Evolutionary conservation across 2,797 vertebrate genomes (phyloP).

Genomic region (Lophius americanus): DNA sequence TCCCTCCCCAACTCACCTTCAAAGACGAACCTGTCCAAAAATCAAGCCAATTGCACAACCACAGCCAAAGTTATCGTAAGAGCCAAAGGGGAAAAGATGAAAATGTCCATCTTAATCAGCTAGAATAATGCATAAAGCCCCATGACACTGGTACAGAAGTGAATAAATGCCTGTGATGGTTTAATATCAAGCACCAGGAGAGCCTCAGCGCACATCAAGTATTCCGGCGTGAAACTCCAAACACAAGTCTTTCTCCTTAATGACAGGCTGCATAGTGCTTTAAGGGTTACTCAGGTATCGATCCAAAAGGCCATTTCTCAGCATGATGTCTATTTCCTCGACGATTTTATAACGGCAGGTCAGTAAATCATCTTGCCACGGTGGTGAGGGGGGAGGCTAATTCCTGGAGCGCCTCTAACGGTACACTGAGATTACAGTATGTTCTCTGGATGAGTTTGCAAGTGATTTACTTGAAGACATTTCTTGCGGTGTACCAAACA

Average conservation of each 20-base stretch:
- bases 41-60: too few species aligned
- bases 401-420: conserved; percentile 46
- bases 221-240: conserved; percentile 28
- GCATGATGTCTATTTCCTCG: conserved; percentile 66
- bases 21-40: too few species aligned
- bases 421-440: conserved; percentile 44
- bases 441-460: conserved; percentile 24
- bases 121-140: not conserved
- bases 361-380: conserved; percentile 61
- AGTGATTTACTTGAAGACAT: conserved; percentile 21
- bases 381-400: conserved; percentile 44
- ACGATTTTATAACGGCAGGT: conserved; percentile 63
- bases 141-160: conserved; percentile 6
- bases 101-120: too few species aligned
- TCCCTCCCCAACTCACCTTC: too few species aligned
- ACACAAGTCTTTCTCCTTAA: conserved; percentile 34
- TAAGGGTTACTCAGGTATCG: conserved; percentile 69
- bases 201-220: conserved; percentile 11
- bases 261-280: conserved; percentile 36
- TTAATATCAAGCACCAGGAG: conserved; percentile 37
- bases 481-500: conserved; percentile 15
- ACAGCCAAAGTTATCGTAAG: too few species aligned
- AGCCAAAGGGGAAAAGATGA: too few species aligned
- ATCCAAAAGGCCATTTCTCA: conserved; percentile 66
- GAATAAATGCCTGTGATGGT: conserved; percentile 24